phyloP scores from a whole-genome alignment of 2,113 vertebrate species.

The Garra rufa region DNA sequence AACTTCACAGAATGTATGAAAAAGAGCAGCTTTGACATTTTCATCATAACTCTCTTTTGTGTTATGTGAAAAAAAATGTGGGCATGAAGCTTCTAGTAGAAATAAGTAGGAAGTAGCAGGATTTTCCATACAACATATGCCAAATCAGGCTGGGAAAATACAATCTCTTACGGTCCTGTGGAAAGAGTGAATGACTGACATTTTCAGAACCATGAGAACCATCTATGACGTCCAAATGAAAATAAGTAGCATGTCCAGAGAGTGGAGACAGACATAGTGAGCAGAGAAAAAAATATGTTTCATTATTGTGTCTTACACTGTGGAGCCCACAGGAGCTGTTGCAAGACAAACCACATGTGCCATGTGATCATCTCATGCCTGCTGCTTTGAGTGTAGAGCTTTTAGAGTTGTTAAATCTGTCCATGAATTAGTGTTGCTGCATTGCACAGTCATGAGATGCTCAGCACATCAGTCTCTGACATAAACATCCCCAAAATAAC shows the following conservation, averaged over 20 bases:
- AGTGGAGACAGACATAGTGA: background rate
- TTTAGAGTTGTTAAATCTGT: background rate
- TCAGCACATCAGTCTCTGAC: background rate
- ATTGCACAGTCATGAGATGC: slow-evolving; percentile 8
- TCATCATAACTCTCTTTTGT: background rate
- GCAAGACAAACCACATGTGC: slow-evolving; percentile 11
- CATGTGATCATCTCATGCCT: slow-evolving; percentile 17
- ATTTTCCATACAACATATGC: background rate
- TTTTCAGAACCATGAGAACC: background rate
- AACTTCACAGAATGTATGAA: background rate
- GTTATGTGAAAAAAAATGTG: background rate
- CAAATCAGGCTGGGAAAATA: background rate
- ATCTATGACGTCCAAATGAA: slow-evolving; percentile 7
- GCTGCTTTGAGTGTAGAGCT: background rate
- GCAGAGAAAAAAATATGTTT: background rate
- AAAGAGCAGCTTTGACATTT: background rate
- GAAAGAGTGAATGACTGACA: slow-evolving; percentile 19
- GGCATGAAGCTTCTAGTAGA: background rate
- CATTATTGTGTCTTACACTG: background rate
- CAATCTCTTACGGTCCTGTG: background rate
- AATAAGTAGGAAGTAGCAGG: background rate
- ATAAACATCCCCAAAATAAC: slow-evolving; percentile 8
- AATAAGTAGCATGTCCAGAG: slow-evolving; percentile 16
- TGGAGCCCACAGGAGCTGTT: slow-evolving; percentile 13
- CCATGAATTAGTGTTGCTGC: background rate